phyloP scores from a whole-genome alignment of 2,797 vertebrate species.

The Mormyrus proboscirostris region DNA sequence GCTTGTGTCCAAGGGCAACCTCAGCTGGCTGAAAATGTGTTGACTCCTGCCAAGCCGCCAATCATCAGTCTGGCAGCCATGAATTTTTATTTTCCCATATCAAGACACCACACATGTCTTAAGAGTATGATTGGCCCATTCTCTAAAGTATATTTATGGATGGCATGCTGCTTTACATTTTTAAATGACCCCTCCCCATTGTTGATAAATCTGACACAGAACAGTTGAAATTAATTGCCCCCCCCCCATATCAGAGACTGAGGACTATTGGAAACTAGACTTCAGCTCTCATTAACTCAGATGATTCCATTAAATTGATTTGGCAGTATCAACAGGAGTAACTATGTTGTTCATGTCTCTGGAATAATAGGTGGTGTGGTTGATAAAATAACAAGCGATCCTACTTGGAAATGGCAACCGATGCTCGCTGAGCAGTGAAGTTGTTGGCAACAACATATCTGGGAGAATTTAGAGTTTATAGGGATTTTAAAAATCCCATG shows the following conservation, averaged over 20 bases:
- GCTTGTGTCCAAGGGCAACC: not conserved
- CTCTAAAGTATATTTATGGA: not conserved
- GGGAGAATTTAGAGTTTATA: not conserved
- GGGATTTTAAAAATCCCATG: constrained; percentile 1
- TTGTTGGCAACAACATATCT: constrained; percentile 1
- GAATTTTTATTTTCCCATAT: not conserved
- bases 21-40: not conserved
- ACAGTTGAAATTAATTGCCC: not conserved
- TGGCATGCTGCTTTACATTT: not conserved
- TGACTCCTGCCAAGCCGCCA: not conserved
- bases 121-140: not conserved
- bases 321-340: not conserved
- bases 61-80: not conserved
- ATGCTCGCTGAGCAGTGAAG: not conserved
- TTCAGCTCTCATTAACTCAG: not conserved
- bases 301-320: not conserved
- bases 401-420: not conserved
- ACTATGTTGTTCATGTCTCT: not conserved
- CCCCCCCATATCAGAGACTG: not conserved
- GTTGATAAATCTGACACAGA: not conserved
- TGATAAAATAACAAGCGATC: not conserved
- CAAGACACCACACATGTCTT: not conserved
- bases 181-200: not conserved
- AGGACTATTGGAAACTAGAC: not conserved
- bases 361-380: not conserved